A percentile compares a stretch with the other conserved stretches of the same genome.
phyloP scores from a whole-genome alignment of 2,797 vertebrate species.

The Rhynchonycteris naso region DNA sequence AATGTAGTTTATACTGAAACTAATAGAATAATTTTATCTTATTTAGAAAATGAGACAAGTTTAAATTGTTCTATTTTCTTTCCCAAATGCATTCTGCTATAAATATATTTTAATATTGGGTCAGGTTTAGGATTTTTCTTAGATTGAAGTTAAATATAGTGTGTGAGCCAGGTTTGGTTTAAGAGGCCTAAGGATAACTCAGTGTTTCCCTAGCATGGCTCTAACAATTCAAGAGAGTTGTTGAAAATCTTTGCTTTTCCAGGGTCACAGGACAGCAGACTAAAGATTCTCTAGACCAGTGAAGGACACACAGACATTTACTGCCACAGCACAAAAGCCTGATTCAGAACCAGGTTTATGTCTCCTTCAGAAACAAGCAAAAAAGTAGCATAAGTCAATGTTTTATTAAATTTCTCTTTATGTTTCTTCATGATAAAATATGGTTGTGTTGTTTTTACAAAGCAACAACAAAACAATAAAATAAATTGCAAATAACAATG shows the following conservation, averaged over 20 bases:
- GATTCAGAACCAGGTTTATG: slow-evolving; percentile 4
- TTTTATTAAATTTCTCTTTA: slow-evolving; percentile 11
- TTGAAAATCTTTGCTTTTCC: slow-evolving; percentile 30
- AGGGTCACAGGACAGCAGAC: neutral
- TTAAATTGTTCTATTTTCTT: slow-evolving; percentile 44
- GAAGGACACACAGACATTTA: neutral
- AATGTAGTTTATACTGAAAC: neutral
- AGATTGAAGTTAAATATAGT: slow-evolving; percentile 40
- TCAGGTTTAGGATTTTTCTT: slow-evolving; percentile 1
- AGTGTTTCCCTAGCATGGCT: slow-evolving; percentile 10
- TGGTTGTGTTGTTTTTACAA: neutral
- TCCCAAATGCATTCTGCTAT: neutral
- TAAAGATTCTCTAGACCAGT: neutral
- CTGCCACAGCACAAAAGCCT: neutral
- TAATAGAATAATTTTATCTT: neutral
- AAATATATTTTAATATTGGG: neutral
- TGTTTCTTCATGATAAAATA: neutral
- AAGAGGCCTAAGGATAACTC: slow-evolving; percentile 24
- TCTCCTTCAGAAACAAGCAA: neutral
- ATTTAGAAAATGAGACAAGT: neutral
- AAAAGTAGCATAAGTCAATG: neutral
- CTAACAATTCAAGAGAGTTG: slow-evolving; percentile 27
- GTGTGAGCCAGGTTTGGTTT: slow-evolving; percentile 9
- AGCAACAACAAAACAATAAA: neutral
- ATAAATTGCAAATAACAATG: neutral